Conservation (phyloP, 2,113 vertebrate genomes). For the Noctilio leporinus region DNA sequence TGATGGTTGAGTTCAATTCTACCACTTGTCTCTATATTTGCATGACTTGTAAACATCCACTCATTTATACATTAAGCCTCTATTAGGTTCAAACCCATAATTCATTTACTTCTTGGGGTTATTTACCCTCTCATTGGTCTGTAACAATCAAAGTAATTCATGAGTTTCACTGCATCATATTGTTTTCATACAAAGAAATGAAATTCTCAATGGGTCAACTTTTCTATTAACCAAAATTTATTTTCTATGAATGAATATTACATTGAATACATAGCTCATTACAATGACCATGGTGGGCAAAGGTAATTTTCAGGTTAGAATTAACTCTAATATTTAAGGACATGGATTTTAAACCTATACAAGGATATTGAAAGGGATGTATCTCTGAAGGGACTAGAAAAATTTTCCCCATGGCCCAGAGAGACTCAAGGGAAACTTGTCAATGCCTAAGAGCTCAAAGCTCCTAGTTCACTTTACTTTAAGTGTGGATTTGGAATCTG, state of each 20-base stretch:
- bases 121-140: not conserved
- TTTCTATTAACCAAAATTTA: not conserved
- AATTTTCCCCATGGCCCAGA: not conserved
- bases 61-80: not conserved
- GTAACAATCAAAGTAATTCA: not conserved
- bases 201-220: not conserved
- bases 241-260: not conserved
- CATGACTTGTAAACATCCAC: not conserved
- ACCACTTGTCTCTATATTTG: not conserved
- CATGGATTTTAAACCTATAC: not conserved
- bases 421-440: not conserved
- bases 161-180: not conserved
- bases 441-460: not conserved
- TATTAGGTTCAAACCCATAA: not conserved
- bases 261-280: not conserved
- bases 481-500: not conserved
- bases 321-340: not conserved
- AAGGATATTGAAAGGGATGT: not conserved
- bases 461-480: not conserved
- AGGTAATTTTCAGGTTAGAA: not conserved
- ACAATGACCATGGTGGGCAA: not conserved
- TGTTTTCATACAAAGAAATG: not conserved
- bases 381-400: not conserved
- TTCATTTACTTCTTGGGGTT: not conserved
- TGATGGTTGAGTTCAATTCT: slow-evolving; percentile 18